Evolutionary conservation across 1,140 invertebrate genomes (phyloP).

Genomic region (Penaeus vannamei): DNA sequence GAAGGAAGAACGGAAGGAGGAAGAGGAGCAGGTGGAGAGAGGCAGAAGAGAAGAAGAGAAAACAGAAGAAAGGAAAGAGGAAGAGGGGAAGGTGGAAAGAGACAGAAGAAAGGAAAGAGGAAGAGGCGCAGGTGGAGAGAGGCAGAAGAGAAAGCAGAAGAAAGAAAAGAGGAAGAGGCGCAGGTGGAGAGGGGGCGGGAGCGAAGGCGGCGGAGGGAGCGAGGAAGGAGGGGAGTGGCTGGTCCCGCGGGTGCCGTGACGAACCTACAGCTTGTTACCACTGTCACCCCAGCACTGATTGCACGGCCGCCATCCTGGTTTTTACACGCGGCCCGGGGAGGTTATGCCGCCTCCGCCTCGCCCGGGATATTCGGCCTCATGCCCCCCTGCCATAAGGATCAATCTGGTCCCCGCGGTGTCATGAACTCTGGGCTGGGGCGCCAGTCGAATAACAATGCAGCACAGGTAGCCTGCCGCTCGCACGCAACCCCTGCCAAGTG

Average conservation of each 20-base stretch:
- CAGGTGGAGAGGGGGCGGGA: neutral
- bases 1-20: no score
- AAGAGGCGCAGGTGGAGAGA: neutral
- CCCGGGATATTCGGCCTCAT: slow-evolving; percentile 35
- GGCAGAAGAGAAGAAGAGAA: neutral
- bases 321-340: slow-evolving; percentile 49
- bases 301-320: slow-evolving; percentile 52
- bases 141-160: neutral
- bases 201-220: neutral
- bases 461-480: slow-evolving; percentile 38
- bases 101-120: neutral
- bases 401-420: neutral
- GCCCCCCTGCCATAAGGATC: neutral
- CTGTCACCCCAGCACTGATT: slow-evolving; percentile 62
- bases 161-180: neutral
- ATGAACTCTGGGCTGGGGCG: slow-evolving; percentile 40
- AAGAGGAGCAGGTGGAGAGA: no score
- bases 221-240: neutral
- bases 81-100: neutral
- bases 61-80: neutral
- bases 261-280: slow-evolving; percentile 63
- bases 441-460: slow-evolving; percentile 63
- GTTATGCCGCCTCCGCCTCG: neutral
- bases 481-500: slow-evolving; percentile 28
- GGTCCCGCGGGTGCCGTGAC: slow-evolving; percentile 55